Base-by-base conservation (phyloP, 2,888 invertebrate genomes). In the Alviniconcha strummeri region DNA sequence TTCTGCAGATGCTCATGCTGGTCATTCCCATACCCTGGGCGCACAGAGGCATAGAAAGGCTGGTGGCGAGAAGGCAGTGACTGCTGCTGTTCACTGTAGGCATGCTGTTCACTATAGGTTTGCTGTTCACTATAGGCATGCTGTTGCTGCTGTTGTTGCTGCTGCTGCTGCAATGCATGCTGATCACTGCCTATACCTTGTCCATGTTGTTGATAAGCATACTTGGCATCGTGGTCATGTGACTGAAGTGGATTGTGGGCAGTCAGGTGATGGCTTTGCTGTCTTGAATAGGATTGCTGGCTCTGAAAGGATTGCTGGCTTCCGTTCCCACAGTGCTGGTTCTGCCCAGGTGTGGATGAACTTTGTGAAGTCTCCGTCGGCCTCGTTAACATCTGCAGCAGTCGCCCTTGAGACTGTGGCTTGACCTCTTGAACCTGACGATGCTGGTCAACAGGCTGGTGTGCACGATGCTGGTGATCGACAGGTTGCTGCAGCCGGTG, bases 61-160 rank as follows among this genome's bases (percentile, higher is more conserved):
- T 60, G 60, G 8, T 60, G 60, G 8, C 8, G 13, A 11, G 60
- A 13, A 60, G 60, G 13, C 60, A 60, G 8, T 60, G 74, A 74
- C 60, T 57, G 57, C 19, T 81, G 74, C 19, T 74, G 81, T 52
- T 69, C 36, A 64, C 17, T n/a, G 17, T 17, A 7, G 17, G 55
- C 9, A 6, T 81, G 69, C 15, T 19, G 75, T 52, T 81, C 60
- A n/a, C n/a, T 36, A 54, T 69, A 72, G 17, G 52, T 17, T 52
- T 75, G 75, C n/a, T 80, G 67, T 54, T 80, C 36, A n/a, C 17
- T 36, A n/a, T 15, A 17, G 36, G 13, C 78, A 15, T 80, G 80
- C 13, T 71, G 80, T 56, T 69, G 79, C 17, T 80, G 80, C n/a
- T 52, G 81, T 17, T 13, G 9, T 13, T 69, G n/a, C 9, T 11